Evolutionary conservation across 2,113 vertebrate species (phyloP).

Genomic region (Marmota monax): DNA sequence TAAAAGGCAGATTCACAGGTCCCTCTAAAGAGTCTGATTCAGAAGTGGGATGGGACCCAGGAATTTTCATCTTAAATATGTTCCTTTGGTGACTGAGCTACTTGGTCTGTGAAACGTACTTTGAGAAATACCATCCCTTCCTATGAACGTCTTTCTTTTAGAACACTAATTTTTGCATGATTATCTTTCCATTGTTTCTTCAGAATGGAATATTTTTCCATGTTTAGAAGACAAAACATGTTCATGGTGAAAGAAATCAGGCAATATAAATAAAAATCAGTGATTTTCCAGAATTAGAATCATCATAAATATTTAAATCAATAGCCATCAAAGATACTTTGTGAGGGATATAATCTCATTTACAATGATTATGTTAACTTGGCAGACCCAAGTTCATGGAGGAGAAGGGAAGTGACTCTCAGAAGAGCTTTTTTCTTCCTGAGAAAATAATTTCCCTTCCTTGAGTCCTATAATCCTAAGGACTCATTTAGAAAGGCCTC

Average conservation of each 20-base stretch:
- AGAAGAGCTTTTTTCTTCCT: neutral
- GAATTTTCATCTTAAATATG: neutral
- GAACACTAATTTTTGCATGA: slow-evolving; percentile 14
- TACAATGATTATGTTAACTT: slow-evolving; percentile 19
- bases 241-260: neutral
- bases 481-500: neutral
- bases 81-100: neutral
- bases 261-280: neutral
- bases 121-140: neutral
- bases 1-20: neutral
- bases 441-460: neutral
- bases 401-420: neutral
- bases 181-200: neutral
- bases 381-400: neutral
- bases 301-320: neutral
- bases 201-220: neutral
- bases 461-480: neutral
- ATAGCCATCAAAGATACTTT: neutral
- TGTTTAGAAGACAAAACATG: neutral
- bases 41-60: neutral
- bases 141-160: neutral
- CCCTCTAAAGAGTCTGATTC: neutral
- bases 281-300: neutral
- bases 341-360: neutral
- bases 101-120: neutral